Conservation (phyloP, 2,797 vertebrate species). For the Oreonectes daqikongensis region DNA sequence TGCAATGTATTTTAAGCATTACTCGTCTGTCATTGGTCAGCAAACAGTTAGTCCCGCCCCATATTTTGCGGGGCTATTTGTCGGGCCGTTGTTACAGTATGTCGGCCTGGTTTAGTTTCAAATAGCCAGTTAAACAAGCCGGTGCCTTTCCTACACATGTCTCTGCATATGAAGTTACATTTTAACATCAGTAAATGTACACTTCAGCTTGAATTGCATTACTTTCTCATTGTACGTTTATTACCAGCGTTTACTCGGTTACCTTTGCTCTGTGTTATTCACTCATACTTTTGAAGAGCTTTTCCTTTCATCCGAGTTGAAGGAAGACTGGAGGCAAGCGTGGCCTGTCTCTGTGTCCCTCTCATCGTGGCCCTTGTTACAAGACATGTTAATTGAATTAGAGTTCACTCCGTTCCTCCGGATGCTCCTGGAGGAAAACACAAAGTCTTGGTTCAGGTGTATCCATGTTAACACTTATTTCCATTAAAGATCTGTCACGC, state of each 20-base stretch:
- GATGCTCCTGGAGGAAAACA: constrained; percentile 71
- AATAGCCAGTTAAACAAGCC: neutral
- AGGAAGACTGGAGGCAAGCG: constrained; percentile 74
- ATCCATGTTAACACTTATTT: constrained; percentile 77
- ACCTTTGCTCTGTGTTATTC: constrained; percentile 51
- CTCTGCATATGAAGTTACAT: neutral
- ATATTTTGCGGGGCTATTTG: neutral
- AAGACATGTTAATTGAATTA: constrained; percentile 83
- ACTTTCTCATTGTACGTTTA: neutral
- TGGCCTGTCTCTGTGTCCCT: constrained; percentile 70
- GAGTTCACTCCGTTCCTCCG: constrained; percentile 69
- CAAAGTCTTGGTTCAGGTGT: constrained; percentile 78
- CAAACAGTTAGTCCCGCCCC: neutral
- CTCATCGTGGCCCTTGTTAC: constrained; percentile 78
- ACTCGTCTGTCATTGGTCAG: neutral
- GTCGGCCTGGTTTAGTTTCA: neutral
- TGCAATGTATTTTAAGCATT: neutral
- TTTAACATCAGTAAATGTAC: neutral
- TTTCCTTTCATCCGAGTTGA: constrained; percentile 71
- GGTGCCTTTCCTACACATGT: too few relatives aligned
- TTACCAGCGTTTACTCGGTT: neutral
- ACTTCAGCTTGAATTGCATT: constrained; percentile 12
- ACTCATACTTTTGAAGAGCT: constrained; percentile 66
- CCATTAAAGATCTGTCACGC: constrained; percentile 72
- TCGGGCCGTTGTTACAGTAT: too few relatives aligned